phyloP scores from a whole-genome alignment of 2,113 vertebrate species.

The Antechinus flavipes region DNA sequence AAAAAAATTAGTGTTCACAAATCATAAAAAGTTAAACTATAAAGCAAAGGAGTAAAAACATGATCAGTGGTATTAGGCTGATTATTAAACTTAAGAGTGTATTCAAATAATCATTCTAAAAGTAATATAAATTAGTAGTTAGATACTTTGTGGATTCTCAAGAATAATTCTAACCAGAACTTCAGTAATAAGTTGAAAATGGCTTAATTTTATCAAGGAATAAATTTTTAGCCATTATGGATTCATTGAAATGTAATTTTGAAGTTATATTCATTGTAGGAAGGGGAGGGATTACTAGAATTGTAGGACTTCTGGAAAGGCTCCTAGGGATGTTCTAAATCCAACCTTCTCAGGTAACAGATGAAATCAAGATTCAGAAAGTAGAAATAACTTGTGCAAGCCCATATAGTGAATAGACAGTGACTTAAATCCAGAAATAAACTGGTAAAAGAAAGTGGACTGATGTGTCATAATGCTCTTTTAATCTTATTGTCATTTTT shows the following conservation, averaged over 20 bases:
- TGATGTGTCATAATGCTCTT: background rate
- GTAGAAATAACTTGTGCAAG: background rate
- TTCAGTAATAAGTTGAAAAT: background rate
- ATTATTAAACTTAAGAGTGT: background rate
- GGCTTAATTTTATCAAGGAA: background rate
- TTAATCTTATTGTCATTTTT: background rate
- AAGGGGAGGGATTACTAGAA: background rate
- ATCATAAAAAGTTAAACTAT: slow-evolving; percentile 46
- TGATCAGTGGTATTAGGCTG: slow-evolving; percentile 7
- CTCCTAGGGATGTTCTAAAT: background rate
- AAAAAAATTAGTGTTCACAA: slow-evolving; percentile 36
- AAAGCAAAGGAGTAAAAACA: background rate
- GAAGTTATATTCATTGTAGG: background rate
- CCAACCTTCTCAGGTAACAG: background rate
- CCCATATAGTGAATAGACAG: background rate
- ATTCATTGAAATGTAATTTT: background rate
- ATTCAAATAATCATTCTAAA: slow-evolving; percentile 12
- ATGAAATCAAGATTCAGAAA: no score
- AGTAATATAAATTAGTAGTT: slow-evolving; percentile 16
- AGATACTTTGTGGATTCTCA: slow-evolving; percentile 8
- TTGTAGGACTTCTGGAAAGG: background rate
- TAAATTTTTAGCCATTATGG: background rate
- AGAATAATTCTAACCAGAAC: background rate
- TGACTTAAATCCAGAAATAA: background rate
- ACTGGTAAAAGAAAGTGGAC: background rate